Evolutionary conservation across 2,888 invertebrate genomes (phyloP).

Genomic region (Athalia circularis): DNA sequence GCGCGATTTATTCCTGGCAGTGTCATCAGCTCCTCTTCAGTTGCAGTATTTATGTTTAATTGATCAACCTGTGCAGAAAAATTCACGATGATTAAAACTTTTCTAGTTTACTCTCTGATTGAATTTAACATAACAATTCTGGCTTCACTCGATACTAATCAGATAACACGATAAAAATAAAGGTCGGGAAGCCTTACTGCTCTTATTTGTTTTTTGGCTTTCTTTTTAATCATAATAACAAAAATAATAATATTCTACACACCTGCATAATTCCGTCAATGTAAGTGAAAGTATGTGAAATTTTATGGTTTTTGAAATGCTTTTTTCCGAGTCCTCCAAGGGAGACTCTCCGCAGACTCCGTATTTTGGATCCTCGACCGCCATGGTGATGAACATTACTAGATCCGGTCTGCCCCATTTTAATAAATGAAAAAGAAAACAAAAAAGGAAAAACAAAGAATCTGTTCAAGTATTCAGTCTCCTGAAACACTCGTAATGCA

Average conservation of each 20-base stretch:
- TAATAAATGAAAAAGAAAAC: neutral
- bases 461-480: no score
- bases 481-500: no score
- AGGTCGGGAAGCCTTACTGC: neutral
- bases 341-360: conserved; percentile 51
- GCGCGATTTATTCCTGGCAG: conserved; percentile 84
- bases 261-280: conserved; percentile 46
- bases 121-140: neutral
- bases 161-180: conserved; percentile 35
- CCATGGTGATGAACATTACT: conserved; percentile 52
- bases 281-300: conserved; percentile 56
- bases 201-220: neutral
- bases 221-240: no score
- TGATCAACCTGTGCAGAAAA: conserved; percentile 68
- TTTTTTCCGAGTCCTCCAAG: conserved; percentile 52
- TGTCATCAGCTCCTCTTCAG: conserved; percentile 87
- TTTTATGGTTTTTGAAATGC: conserved; percentile 52
- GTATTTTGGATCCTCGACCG: conserved; percentile 5
- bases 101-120: neutral
- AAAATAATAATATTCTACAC: no score
- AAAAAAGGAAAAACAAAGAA: no score
- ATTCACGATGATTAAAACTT: neutral
- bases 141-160: neutral
- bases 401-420: conserved; percentile 58
- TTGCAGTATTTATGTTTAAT: conserved; percentile 79